Evolutionary conservation across 2,113 vertebrate genomes (phyloP).

Genomic region (Porphyrio hochstetteri): DNA sequence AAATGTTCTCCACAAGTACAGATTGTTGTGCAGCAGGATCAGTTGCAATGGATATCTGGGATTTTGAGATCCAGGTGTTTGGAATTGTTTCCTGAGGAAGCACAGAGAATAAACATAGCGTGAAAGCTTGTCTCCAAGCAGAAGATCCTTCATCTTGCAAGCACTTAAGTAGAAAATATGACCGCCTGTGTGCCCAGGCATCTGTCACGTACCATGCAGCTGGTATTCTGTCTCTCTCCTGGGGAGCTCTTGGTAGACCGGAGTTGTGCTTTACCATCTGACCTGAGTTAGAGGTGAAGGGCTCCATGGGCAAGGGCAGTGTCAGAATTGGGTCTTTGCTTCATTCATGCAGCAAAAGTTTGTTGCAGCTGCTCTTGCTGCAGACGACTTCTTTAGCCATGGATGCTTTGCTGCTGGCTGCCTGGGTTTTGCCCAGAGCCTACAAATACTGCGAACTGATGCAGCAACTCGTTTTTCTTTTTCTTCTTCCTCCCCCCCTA

Average conservation of each 20-base stretch:
- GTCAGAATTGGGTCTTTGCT: background rate
- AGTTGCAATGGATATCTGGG: background rate
- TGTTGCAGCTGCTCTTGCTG: background rate
- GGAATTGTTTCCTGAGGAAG: background rate
- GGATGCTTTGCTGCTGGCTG: background rate
- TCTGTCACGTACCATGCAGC: background rate
- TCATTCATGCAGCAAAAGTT: background rate
- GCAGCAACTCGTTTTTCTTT: background rate
- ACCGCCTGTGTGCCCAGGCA: fast-evolving
- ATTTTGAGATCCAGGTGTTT: background rate
- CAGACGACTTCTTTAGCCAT: background rate
- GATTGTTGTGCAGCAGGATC: background rate
- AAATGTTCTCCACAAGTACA: background rate
- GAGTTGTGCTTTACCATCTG: background rate
- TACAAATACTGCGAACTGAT: background rate
- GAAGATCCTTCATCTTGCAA: background rate
- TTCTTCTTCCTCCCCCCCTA: background rate
- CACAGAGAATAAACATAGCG: background rate
- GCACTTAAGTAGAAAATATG: background rate
- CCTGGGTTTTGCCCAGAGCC: background rate
- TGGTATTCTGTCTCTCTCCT: background rate
- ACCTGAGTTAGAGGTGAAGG: background rate
- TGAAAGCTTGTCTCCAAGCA: background rate
- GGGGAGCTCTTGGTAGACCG: background rate
- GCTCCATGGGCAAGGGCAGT: background rate